Base-by-base conservation (phyloP, 2,888 invertebrate species). In the Melieria omissa region DNA sequence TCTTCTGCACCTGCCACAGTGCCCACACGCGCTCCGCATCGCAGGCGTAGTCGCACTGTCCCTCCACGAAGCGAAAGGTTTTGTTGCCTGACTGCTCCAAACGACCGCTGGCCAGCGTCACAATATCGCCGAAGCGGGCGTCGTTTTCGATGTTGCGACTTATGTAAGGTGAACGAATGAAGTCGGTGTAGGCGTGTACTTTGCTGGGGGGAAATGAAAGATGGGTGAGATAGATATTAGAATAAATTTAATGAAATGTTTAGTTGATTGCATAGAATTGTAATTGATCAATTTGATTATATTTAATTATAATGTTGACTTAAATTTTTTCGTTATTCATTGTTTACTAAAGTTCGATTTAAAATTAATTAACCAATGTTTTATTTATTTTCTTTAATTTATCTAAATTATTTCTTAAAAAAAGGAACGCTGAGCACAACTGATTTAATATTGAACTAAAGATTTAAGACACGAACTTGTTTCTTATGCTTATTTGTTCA, bases 1-100 rank as follows among this genome's bases (percentile, higher is more conserved):
- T 89, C 66, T 92, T 89, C 84, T 91, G 92, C 4, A 93, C 91
- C 0, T 90, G 90, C 93, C 93, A 93, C 70, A 91, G 83, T 0
- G 92, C 92, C 79, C 90, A 88, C 5, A 91, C 88, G 70, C 85
- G 84, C 63, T 86, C 84, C 5, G 79, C 75, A 9, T 82, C 82
- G 58, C 78, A 72, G n/a, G 55, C 73, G 65, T 74, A 74, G 61
- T 75, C 74, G 73, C 82, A 80, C n/a, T 65, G 58, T 9, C 83
- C 85, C 76, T 91, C 90, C 0, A 89, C 84, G 79, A 92, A 92
- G 55, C 88, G 86, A 78, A 88, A 91, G 0, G 90, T 89, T 12
- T 75, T 74, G 71, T 81, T 81, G 0, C 84, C 83, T 29, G 84
- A 87, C 74, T 89, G 88, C 77, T 92, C 88, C 12, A 93, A 83